Evolutionary conservation across 2,113 vertebrate genomes (phyloP).

Genomic region (Clarias macrocephalus): DNA sequence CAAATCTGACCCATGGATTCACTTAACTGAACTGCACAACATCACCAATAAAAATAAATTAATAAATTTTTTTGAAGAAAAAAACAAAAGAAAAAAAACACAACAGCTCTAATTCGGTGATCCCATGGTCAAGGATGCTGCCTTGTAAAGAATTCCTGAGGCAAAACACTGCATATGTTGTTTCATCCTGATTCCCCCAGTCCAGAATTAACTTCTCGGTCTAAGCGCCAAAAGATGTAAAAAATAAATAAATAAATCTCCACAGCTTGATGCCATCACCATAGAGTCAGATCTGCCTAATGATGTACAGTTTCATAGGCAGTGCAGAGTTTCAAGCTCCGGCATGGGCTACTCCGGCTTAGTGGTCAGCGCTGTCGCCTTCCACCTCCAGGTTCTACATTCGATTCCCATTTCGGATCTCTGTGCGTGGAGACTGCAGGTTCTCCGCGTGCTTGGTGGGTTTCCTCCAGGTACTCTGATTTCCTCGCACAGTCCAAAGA

Average conservation of each 20-base stretch:
- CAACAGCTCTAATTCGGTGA: fast-evolving
- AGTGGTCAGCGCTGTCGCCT: no score
- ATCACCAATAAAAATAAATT: no score
- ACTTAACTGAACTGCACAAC: no score
- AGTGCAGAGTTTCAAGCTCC: neutral
- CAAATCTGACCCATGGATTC: no score
- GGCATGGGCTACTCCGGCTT: no score
- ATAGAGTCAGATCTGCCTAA: neutral
- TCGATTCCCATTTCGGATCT: no score
- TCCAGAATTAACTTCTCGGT: neutral
- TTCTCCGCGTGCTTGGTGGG: no score
- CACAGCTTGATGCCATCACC: neutral
- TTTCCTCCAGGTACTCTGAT: neutral
- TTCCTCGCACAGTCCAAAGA: neutral
- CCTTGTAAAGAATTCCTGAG: neutral
- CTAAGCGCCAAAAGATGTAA: neutral
- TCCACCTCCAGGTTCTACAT: no score
- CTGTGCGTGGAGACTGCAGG: no score
- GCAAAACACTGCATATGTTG: neutral
- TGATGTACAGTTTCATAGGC: neutral
- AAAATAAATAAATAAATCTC: neutral
- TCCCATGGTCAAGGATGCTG: no score
- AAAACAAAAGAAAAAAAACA: no score
- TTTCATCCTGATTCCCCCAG: neutral
- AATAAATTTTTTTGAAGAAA: no score